Evolutionary conservation across 2,888 invertebrate genomes (phyloP).

Genomic region (Tiliacea citrago): DNA sequence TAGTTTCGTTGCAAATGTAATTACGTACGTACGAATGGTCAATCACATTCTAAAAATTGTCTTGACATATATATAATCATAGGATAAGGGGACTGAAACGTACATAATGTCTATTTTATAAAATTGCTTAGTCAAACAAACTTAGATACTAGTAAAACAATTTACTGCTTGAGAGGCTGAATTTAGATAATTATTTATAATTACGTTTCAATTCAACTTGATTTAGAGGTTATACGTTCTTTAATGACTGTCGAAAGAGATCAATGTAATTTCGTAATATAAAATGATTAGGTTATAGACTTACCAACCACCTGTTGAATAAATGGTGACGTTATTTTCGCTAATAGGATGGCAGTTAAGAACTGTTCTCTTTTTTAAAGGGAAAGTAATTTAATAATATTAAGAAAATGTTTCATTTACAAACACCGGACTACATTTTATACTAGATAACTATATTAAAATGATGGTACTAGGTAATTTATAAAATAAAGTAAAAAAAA

Average conservation of each 20-base stretch:
- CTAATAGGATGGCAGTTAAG: neutral
- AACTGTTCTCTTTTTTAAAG: neutral
- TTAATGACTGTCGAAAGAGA: slow-evolving; percentile 50
- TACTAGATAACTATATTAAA: neutral
- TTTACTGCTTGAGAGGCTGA: slow-evolving; percentile 35
- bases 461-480: neutral
- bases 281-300: slow-evolving; percentile 7
- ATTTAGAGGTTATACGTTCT: slow-evolving; percentile 58
- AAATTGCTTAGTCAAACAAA: slow-evolving; percentile 39
- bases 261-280: slow-evolving; percentile 48
- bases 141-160: slow-evolving; percentile 22
- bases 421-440: neutral
- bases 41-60: slow-evolving; percentile 43
- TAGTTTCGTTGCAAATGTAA: slow-evolving; percentile 45
- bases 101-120: slow-evolving; percentile 18
- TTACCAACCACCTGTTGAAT: neutral
- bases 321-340: neutral
- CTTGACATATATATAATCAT: slow-evolving; percentile 41
- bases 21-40: slow-evolving; percentile 41
- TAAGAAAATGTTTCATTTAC: neutral
- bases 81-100: slow-evolving; percentile 21
- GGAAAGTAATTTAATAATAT: neutral
- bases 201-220: slow-evolving; percentile 35
- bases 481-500: neutral
- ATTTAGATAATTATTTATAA: slow-evolving; percentile 51